phyloP scores from a whole-genome alignment of 2,113 vertebrate genomes.

The Galemys pyrenaicus region DNA sequence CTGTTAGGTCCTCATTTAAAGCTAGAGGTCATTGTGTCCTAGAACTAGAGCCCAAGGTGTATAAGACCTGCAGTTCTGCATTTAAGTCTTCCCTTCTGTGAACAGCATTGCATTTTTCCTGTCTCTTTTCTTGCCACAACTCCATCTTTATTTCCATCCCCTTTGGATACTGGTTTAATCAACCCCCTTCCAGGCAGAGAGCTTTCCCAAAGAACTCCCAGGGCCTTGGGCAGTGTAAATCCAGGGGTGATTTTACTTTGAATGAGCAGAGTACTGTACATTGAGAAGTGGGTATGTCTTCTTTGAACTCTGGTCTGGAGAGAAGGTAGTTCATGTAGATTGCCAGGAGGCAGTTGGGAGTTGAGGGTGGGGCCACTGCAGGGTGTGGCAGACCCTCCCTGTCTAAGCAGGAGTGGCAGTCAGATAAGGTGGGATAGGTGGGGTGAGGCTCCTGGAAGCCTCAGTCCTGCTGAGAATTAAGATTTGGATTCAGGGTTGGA shows the following conservation, averaged over 20 bases:
- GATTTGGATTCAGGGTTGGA: not conserved
- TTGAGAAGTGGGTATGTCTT: not conserved
- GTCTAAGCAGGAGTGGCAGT: not conserved
- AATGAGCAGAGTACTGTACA: not conserved
- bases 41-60: not conserved
- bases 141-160: not conserved
- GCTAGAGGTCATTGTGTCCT: not conserved
- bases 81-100: not conserved
- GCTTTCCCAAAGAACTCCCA: not conserved
- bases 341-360: not conserved
- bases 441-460: not conserved
- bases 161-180: not conserved
- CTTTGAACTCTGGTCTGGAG: not conserved
- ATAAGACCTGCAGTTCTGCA: not conserved
- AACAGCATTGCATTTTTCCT: not conserved
- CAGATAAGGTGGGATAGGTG: conserved; percentile 6
- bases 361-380: conserved; percentile 33
- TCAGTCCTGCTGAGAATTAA: not conserved
- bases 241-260: not conserved
- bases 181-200: not conserved
- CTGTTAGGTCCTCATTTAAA: not conserved
- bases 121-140: not conserved
- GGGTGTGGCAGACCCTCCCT: not conserved
- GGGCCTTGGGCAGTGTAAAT: not conserved
- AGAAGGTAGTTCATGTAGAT: not conserved